Conservation (phyloP, 2,888 invertebrate species). For the Octonoba sinensis region DNA sequence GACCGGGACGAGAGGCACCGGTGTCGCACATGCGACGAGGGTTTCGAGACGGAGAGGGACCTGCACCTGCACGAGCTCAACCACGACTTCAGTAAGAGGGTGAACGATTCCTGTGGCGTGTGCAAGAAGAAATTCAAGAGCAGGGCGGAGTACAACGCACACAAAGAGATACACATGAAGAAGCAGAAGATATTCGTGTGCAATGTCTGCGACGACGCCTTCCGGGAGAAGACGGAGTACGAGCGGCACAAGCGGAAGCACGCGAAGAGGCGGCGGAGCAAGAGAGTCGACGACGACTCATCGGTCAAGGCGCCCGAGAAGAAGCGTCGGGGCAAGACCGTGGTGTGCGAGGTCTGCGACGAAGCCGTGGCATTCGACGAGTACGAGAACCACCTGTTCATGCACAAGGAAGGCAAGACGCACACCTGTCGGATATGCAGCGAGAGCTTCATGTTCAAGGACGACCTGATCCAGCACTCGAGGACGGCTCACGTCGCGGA, state of each 20-base stretch:
- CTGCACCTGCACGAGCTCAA: slow-evolving; percentile 12
- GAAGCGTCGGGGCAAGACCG: neutral
- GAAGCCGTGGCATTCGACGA: slow-evolving; percentile 25
- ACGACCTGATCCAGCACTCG: slow-evolving; percentile 39
- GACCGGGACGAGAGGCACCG: slow-evolving; percentile 8
- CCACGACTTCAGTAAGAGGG: neutral
- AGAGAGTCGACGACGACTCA: neutral
- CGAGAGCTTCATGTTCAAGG: slow-evolving; percentile 45
- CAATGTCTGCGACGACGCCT: slow-evolving; percentile 34
- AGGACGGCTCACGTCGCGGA: slow-evolving; percentile 24
- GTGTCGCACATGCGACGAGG: slow-evolving; percentile 45
- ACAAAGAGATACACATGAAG: slow-evolving; percentile 18
- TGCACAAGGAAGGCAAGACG: slow-evolving; percentile 47
- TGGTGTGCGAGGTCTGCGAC: slow-evolving; percentile 46
- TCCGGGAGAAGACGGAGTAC: slow-evolving; percentile 24
- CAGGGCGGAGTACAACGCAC: slow-evolving; percentile 9
- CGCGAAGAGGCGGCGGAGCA: neutral
- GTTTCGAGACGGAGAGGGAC: slow-evolving; percentile 7
- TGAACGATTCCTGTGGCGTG: slow-evolving; percentile 5
- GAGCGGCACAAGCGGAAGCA: slow-evolving; percentile 46
- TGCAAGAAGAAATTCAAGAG: slow-evolving; percentile 5
- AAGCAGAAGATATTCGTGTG: slow-evolving; percentile 48
- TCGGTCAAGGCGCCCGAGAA: neutral
- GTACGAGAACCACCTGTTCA: slow-evolving; percentile 41
- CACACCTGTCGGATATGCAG: slow-evolving; percentile 49